Conservation (phyloP, 1,140 invertebrate species). For the Lutraria rhynchaena region DNA sequence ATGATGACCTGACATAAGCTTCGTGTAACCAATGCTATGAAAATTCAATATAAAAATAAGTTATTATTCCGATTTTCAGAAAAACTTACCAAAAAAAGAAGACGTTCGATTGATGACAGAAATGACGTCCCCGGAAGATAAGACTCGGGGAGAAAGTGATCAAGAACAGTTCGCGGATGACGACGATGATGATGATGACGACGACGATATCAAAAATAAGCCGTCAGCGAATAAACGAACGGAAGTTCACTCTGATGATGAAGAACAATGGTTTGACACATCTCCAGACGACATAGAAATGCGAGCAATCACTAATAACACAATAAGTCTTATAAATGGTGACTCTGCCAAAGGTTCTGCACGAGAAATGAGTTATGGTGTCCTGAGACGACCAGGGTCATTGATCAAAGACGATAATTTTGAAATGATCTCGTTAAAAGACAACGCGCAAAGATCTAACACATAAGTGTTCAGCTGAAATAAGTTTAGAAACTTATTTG, state of each 20-base stretch:
- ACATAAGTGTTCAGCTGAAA: too few relatives aligned
- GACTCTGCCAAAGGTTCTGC: neutral
- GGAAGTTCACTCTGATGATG: constrained; percentile 22
- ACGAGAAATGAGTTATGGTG: neutral
- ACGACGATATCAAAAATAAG: constrained; percentile 18
- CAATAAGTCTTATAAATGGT: neutral
- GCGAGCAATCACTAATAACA: neutral
- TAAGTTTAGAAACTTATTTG: too few relatives aligned
- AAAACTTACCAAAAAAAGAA: constrained; percentile 26
- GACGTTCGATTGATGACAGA: constrained; percentile 39
- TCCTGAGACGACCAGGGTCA: constrained; percentile 21
- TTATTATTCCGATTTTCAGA: constrained; percentile 37
- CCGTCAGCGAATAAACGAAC: neutral
- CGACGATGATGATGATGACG: constrained; percentile 46
- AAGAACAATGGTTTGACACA: constrained; percentile 48
- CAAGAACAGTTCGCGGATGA: constrained; percentile 16
- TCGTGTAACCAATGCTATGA: too few relatives aligned
- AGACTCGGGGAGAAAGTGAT: constrained; percentile 11
- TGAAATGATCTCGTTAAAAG: constrained; percentile 33
- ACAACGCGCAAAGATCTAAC: too few relatives aligned
- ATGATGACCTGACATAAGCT: neutral
- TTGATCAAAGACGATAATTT: constrained; percentile 40
- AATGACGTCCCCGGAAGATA: neutral
- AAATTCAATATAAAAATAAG: neutral
- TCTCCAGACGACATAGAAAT: constrained; percentile 41